These are phyloP conservation scores for Oscheius onirici DNA, from an alignment of 2,888 invertebrate genomes.

Conservation along the genomic window DNA sequence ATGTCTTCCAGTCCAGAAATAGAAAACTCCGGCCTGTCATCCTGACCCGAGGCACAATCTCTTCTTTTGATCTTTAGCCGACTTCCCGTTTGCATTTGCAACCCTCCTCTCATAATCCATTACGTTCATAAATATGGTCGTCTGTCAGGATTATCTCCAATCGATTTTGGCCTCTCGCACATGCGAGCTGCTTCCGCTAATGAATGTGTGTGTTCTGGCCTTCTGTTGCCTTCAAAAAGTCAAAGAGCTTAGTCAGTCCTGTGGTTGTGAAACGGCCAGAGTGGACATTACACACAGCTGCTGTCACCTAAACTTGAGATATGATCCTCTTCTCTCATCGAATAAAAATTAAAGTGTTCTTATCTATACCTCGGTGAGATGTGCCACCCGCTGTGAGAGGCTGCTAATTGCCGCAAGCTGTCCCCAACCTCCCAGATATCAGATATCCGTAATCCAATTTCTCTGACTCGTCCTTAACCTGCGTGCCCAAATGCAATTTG, in stretches of 20 bases:
- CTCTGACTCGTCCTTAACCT: not conserved
- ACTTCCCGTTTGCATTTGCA: not conserved
- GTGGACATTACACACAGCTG: no score
- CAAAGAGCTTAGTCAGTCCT: no score
- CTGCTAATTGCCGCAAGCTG: conserved; percentile 18
- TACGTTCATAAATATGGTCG: conserved; percentile 26
- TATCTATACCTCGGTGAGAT: conserved; percentile 9
- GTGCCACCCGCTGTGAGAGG: not conserved
- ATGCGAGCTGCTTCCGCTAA: conserved; percentile 2
- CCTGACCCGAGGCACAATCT: conserved; percentile 9
- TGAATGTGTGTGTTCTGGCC: conserved; percentile 25
- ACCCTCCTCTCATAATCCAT: no score
- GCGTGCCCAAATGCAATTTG: conserved; percentile 11
- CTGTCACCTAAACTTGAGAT: no score
- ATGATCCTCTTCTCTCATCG: no score
- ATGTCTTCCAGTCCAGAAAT: no score
- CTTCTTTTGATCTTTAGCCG: conserved; percentile 1
- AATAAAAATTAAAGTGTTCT: not conserved
- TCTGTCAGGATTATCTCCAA: conserved; percentile 30
- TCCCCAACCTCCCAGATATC: conserved; percentile 5
- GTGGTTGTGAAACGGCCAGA: no score
- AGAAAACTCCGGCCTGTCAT: not conserved
- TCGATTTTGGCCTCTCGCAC: conserved; percentile 22
- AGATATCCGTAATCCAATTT: conserved; percentile 26
- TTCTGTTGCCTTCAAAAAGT: conserved; percentile 8